Base-by-base conservation (phyloP, 2,797 vertebrate genomes). In the Rhynchonycteris naso region DNA sequence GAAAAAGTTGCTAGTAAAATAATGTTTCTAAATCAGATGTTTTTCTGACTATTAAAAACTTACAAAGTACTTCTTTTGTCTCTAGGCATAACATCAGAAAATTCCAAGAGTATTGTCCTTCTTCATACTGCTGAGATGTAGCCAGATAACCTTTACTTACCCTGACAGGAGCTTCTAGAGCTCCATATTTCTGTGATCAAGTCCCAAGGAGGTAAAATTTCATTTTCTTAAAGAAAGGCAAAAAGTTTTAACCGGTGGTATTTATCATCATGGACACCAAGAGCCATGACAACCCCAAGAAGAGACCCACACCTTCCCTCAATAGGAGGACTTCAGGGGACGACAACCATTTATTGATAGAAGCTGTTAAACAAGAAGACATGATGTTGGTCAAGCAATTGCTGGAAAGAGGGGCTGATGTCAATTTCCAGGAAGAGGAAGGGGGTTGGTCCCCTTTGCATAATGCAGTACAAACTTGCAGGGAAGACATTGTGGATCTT, bases 361-460 rank as follows among this genome's bases (percentile, higher is more conserved):
- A 0, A 4, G 98, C 98, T 9, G 28, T 97, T 66, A 6, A 0
- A 35, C 0, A 56, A 0, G 1, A 0, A 1, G 1, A 97, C 1
- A n/a, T 11, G 1, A 0, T 43, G 16, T 1, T 1, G 0, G 94
- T 98, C 65, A 61, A 28, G 81, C 47, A 96, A n/a, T 68, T 98
- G 81, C 96, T 98, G 94, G 66, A 97, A 54, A 21, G 22, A 28
- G 98, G 98, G n/a, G 96, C 94, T 0, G 91, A 98, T 0, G 96
- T 98, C 75, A 98, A 98, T 69, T 96, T 96, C 93, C 96, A 96
- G 65, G 96, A 30, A 0, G 24, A 14, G 0, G 0, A 19, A 0
- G 0, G 22, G 7, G 98, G 98, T 68, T 98, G 98, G 98, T 97
- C 98, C 1, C 96, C 98, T 0, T 76, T 98, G 94, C 98, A 97